Evolutionary conservation across 2,797 vertebrate genomes (phyloP).

Genomic region (Siniperca scherzeri): DNA sequence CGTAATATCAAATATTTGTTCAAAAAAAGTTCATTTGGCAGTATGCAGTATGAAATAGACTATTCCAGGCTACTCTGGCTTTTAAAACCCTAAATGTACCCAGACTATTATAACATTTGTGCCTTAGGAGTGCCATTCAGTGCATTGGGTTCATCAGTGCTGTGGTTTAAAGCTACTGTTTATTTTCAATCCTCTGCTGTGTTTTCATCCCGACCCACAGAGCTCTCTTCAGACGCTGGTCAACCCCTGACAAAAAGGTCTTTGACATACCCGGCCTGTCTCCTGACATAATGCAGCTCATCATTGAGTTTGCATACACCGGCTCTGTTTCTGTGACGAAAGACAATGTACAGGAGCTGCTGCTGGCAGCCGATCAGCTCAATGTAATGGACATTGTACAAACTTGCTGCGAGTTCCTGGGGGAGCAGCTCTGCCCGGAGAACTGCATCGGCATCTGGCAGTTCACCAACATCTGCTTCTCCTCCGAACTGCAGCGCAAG

Average conservation of each 20-base stretch:
- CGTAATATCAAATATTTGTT: neutral
- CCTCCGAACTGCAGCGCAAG: constrained; percentile 72
- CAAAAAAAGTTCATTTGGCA: neutral
- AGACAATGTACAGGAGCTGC: constrained; percentile 79
- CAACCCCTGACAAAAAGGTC: neutral
- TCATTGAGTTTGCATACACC: constrained; percentile 53
- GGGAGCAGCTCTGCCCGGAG: constrained; percentile 78
- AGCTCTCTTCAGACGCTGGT: constrained; percentile 44
- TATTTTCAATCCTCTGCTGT: neutral
- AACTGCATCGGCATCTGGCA: constrained; percentile 89
- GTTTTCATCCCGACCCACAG: constrained; percentile 26
- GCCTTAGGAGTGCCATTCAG: neutral
- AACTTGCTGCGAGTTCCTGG: constrained; percentile 85
- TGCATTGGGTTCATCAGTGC: neutral
- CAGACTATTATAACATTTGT: neutral
- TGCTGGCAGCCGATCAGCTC: constrained; percentile 85
- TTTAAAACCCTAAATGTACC: neutral
- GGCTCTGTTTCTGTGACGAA: constrained; percentile 41
- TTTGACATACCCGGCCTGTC: constrained; percentile 22
- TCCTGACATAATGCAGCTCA: constrained; percentile 51
- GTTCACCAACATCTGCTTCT: constrained; percentile 76
- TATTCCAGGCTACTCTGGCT: neutral
- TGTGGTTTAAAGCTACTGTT: neutral
- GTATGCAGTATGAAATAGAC: neutral
- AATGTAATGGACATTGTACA: constrained; percentile 79